Evolutionary conservation across 2,888 invertebrate genomes (phyloP), one percentile per base, ranked within the genome.

Genomic region (Pocota personata): DNA sequence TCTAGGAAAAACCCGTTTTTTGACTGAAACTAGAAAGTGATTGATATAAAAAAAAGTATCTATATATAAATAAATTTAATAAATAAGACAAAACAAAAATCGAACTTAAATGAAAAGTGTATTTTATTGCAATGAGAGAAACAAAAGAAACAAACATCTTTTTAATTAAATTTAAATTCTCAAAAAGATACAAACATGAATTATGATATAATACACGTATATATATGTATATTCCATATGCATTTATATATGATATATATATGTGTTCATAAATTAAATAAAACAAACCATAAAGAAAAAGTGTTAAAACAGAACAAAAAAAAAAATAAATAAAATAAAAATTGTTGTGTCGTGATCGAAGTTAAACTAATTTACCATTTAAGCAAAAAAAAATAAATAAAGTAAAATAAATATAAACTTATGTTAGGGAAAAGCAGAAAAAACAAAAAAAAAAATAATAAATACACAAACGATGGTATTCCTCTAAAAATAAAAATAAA

Each of bases 291-390:
- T n/a, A 43, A 30, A 62, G 64, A 66, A 52, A 75, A 76, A 69
- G 48, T 60, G 67, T 46, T 82, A 67, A 82, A 80, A 80, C 58
- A 83, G 50, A 84, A 82, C 27, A 76, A 73, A 75, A 73, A 46
- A 64, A 52, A 60, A 76, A 78, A 55, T 46, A 73, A n/a, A 62
- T 48, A 46, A 43, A n/a, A n/a, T n/a, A n/a, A 67, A 88, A 80
- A 76, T 72, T 82, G 69, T 86, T 83, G 86, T 87, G 83, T 87
- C 87, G 87, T 88, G 84, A 88, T 87, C 88, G 87, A 88, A 86
- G 82, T 88, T 88, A 87, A 88, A 88, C 88, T 88, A 87, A 82
- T 87, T 88, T 88, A 88, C 72, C 71, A 76, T 87, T 87, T 88
- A 88, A 88, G 88, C 76, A 87, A 60, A 75, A 82, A 82, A 73